Percentiles rank a stretch among this genome's conserved stretches.
Conservation (phyloP, 2,113 vertebrate genomes). For the Oxyura jamaicensis region DNA sequence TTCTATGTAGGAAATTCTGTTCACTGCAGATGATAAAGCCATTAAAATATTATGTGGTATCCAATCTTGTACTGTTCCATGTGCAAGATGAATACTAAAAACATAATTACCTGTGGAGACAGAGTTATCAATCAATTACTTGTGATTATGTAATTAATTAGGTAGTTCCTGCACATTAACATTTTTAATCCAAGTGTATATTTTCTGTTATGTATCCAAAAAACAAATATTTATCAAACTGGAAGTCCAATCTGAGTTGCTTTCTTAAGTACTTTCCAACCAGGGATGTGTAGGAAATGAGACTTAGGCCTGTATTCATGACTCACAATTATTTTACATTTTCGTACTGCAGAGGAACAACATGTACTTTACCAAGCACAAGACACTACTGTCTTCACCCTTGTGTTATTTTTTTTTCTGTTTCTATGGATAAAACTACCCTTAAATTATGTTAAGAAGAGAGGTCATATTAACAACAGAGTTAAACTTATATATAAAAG, state of each 20-base stretch:
- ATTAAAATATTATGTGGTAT: background rate
- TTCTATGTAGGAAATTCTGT: background rate
- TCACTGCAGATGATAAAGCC: background rate
- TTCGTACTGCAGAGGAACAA: constrained; percentile 1
- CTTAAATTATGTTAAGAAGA: background rate
- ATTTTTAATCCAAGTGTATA: background rate
- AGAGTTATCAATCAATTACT: background rate
- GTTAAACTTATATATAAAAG: background rate
- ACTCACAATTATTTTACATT: background rate
- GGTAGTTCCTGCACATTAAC: background rate
- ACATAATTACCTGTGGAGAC: background rate
- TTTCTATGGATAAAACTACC: background rate
- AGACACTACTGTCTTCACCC: background rate
- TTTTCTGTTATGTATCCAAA: constrained; percentile 3
- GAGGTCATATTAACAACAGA: background rate
- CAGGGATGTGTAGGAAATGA: background rate
- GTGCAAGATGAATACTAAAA: constrained; percentile 33
- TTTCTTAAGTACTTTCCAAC: background rate
- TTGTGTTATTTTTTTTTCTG: background rate
- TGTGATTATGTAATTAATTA: background rate
- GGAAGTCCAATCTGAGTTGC: background rate
- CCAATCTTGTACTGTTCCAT: background rate
- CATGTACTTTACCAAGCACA: background rate
- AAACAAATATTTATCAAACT: background rate
- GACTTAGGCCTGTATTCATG: background rate